Evolutionary conservation across 2,888 invertebrate species (phyloP), one percentile per base, ranked within the genome.

Genomic region (Parnassius orleans): DNA sequence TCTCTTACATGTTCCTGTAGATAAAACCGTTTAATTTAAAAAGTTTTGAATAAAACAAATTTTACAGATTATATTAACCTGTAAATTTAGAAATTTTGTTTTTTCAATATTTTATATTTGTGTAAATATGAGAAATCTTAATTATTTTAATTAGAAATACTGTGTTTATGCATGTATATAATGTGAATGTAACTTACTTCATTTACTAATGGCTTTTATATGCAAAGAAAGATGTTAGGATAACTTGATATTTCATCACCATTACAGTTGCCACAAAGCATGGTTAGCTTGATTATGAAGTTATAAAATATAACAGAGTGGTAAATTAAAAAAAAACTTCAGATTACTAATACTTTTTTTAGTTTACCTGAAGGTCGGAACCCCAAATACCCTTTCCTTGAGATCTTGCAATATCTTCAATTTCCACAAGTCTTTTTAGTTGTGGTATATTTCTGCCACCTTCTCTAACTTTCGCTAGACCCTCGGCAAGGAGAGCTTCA

Each of bases 361-460:
- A 24, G 10, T 15, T 50, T 75, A 90, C 90, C 76, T 85, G 83
- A 43, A 79, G 66, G 55, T 89, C 84, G 14, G 83, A 53, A 10
- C 94, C 92, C 95, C 96, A 96, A 76, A 95, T 95, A 57, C 99
- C 99, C 83, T 96, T 97, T 24, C 95, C 95, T 52, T 96, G 96
- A 46, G 95, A 87, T 84, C 97, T 98, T 0, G 99, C 99, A 57
- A 94, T 92, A 71, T 98, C 98, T 87, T 99, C 99, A 44, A 98
- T 90, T 74, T 98, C 98, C 41, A 95, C 93, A 10, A 99, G 91
- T 61, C 90, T 93, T 52, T 93, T 90, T 58, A 95, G 84, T 72
- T 96, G 95, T 0, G 95, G 94, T 65, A 87, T 85, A 52, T 93
- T 94, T 47, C 92, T 86, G 58, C 93, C 93, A 33, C 86, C 84